Base-by-base conservation (phyloP, 1,140 invertebrate genomes). In the Drosophila nannoptera region DNA sequence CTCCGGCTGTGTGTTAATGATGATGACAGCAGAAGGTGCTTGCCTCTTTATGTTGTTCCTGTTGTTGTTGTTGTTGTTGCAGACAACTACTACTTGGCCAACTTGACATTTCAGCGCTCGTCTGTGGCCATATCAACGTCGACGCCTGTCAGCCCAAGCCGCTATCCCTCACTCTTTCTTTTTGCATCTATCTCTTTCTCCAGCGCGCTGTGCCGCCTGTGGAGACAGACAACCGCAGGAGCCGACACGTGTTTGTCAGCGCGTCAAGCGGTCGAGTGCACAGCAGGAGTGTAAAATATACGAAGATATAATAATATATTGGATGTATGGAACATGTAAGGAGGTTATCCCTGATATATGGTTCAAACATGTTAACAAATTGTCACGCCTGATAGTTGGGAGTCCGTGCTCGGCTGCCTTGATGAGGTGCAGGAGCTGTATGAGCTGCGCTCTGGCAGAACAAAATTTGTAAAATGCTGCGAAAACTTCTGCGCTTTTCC, bases 1-100 rank as follows among this genome's bases (percentile, higher is more conserved):
- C 52, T 31, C 58, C 52, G 38, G 52, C 53, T 71, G 40, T 14
- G 58, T 64, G 60, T 49, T 74, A 55, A 62, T 58, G 59, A 58
- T 69, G 73, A 63, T 73, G 64, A 75, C 69, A 75, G 59, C 53
- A 35, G 40, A 53, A 48, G 36, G 66, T 54, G 48, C 58, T 52
- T 29, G 9, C 6, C 29, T 33, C 42, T 14, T 56, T 40, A 32
- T 33, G 14, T 56, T 40, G 38, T n/a, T 40, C 5, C 2, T 42
- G 40, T 43, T 52, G 14, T 32, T 60, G 43, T 33, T 65, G 32
- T 43, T 62, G n/a, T n/a, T n/a, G 22, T 5, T 38, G 58, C 29
- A 46, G n/a, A 49, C 58, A 54, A 31, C 50, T 36, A 45, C 33
- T 61, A 54, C 50, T 46, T 60, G 43, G 32, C 31, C 68, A 52